Evolutionary conservation across 2,797 vertebrate genomes (phyloP), one percentile per base, ranked within the genome.

Genomic region (Graptemys geographica): DNA sequence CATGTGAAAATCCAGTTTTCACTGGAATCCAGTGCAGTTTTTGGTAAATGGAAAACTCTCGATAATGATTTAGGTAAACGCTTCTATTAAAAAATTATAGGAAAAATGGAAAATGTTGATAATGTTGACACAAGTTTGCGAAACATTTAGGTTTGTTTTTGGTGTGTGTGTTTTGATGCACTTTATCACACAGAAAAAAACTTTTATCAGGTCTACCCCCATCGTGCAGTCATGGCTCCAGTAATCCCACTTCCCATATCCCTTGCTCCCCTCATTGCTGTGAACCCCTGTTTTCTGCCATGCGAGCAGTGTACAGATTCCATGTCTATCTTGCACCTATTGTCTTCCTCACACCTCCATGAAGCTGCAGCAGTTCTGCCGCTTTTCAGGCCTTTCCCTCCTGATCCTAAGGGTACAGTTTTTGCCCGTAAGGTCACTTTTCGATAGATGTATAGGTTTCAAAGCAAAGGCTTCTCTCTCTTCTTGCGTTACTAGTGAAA

Each of bases 401-500:
- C 44, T 78, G 13, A 8, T 28, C 6, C 25, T 28, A 49, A 18
- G 44, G 25, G 6, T 78, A 27, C 74, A 49, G 74, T 16, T 78
- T 49, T 18, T 31, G 74, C 27, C 44, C 13, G 0, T 78, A 16
- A 49, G 28, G 25, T 31, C 6, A 7, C 23, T 12, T 53, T 89
- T 52, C 33, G 11, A n/a, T 83, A 83, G 25, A n/a, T 74, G 15
- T 53, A 4, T 49, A 27, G 13, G 8, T 93, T 90, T 53, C 69
- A 1, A 52, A 90, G 89, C 62, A 57, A 12, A 10, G 2, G 0
- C 31, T 8, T 19, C 41, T 18, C 4, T 11, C 4, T 7, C 3
- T 72, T 1, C 15, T 85, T 79, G 74, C 7, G 4, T 49, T 78
- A 8, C 44, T 31, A 27, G 88, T 95, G 92, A 94, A 92, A 95